A percentile compares a stretch with the other conserved stretches of the same genome.
These are phyloP conservation scores for Dasysyrphus tricinctus DNA, from an alignment of 2,888 invertebrate genomes.

Conservation along the genomic window DNA sequence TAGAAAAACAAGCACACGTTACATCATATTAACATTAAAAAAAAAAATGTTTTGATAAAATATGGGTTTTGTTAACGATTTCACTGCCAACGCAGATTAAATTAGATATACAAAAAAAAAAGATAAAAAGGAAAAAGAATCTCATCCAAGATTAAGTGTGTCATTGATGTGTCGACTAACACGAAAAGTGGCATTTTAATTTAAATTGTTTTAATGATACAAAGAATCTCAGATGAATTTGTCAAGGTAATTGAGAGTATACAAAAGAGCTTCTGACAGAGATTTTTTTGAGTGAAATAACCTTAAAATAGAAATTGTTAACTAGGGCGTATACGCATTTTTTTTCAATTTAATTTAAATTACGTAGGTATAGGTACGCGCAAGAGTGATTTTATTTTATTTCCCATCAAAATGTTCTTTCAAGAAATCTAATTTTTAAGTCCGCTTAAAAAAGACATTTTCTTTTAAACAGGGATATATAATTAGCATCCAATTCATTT, in stretches of 20 bases:
- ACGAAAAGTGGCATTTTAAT: neutral
- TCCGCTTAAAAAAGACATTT: too few relatives aligned
- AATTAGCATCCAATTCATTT: too few relatives aligned
- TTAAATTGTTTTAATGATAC: neutral
- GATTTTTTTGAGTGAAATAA: neutral
- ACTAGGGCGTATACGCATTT: slow-evolving; percentile 7
- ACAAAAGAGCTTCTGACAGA: neutral
- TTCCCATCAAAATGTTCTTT: neutral
- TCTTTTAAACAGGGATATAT: too few relatives aligned
- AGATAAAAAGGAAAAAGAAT: neutral
- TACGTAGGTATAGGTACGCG: slow-evolving; percentile 1
- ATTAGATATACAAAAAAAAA: neutral
- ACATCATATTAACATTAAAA: slow-evolving; percentile 30
- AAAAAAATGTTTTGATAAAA: slow-evolving; percentile 50
- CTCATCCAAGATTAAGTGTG: neutral
- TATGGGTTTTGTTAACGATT: slow-evolving; percentile 14
- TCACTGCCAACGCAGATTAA: slow-evolving; percentile 30
- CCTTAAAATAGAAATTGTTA: neutral
- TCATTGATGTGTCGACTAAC: neutral
- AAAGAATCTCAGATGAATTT: neutral
- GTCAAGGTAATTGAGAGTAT: neutral
- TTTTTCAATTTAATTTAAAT: neutral
- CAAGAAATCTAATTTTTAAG: neutral
- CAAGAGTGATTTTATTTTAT: neutral
- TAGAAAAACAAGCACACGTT: neutral